Evolutionary conservation across 2,113 vertebrate genomes (phyloP), one percentile per base, ranked within the genome.

Genomic region (Symphodus melops): DNA sequence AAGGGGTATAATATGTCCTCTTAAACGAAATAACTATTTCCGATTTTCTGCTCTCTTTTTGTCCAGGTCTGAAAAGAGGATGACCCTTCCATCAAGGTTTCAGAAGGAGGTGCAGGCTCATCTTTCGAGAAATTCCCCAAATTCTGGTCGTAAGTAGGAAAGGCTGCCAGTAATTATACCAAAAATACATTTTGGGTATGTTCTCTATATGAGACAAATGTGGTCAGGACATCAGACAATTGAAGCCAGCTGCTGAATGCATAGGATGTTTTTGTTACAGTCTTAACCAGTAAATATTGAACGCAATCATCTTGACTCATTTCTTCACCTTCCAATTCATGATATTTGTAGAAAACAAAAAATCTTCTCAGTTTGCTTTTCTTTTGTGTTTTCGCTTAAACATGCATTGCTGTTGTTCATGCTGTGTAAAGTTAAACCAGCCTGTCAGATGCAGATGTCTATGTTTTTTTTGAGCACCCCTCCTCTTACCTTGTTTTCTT

Each of bases 51-150:
- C 46, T 73, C 14, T 78, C 23, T 21, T 61, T 41, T 36, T 84
- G 52, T 67, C n/a, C 60, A 94, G 94, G 84, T 75, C 86, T 66
- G 93, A 94, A 28, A 94, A 91, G 86, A 94, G 92, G 81, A 95
- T 94, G 92, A 87, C 84, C 44, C 85, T 94, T 7, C 89, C 94
- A 0, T 82, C 92, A 0, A 87, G 93, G 39, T 94, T 94, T 72
- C 94, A 95, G 70, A 95, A 93, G 81, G 94, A 95, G 86, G 86
- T 94, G 12, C 86, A 94, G 1, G 74, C 91, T 73, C 93, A 94
- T 84, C 92, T 95, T 41, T 94, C 93, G 62, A 90, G 89, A 70
- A 95, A 94, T 72, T 57, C 81, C 57, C 94, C 84, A 36, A 91
- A 85, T 62, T 79, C 52, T n/a, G 46, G 68, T 41, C 3, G 94